These are phyloP conservation scores for Pseudococcus longispinus DNA, from an alignment of 2,888 invertebrate genomes.

Conservation along the genomic window DNA sequence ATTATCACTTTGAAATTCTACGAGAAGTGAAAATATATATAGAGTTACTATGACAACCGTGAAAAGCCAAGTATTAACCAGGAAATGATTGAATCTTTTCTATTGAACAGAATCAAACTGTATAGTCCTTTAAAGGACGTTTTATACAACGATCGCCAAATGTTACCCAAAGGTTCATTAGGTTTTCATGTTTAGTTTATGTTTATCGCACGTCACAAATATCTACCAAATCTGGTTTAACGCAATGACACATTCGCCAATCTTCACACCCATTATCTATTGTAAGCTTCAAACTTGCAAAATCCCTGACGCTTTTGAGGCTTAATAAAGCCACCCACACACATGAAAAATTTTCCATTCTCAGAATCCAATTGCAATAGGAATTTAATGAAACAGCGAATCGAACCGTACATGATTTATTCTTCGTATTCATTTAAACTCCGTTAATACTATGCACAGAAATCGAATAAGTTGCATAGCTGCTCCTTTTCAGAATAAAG, in stretches of 20 bases:
- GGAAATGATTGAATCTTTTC: slow-evolving; percentile 32
- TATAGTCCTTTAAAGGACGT: neutral
- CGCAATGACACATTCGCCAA: neutral
- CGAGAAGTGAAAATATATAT: neutral
- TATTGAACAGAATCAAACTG: neutral
- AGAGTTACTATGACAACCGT: slow-evolving; percentile 31
- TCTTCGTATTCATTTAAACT: neutral
- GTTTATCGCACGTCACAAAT: neutral
- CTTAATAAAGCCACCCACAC: neutral
- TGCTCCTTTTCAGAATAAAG: neutral
- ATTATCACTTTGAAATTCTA: slow-evolving; percentile 29
- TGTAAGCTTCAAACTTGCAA: neutral
- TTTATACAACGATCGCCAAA: neutral
- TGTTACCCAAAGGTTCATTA: neutral
- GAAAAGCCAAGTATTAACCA: neutral
- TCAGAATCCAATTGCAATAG: neutral
- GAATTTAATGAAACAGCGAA: neutral
- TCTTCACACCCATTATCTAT: neutral
- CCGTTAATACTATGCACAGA: neutral
- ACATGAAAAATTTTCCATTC: neutral
- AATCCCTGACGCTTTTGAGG: neutral
- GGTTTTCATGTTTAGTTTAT: neutral
- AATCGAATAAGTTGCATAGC: neutral
- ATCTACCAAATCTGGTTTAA: neutral
- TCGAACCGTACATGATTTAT: neutral